phyloP scores from a whole-genome alignment of 2,113 vertebrate species.

The Sprattus sprattus region DNA sequence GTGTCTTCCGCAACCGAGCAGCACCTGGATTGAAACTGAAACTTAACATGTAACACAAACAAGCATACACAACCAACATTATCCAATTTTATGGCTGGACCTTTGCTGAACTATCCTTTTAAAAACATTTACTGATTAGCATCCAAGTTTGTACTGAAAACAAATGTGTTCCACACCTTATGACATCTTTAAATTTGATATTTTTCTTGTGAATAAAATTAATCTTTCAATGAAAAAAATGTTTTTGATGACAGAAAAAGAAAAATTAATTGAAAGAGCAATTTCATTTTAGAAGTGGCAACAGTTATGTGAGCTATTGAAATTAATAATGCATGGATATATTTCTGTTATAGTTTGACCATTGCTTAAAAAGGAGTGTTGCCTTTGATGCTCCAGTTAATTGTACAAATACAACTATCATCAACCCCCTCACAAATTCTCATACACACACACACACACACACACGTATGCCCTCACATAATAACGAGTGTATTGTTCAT shows the following conservation, averaged over 20 bases:
- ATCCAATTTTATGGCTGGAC: neutral
- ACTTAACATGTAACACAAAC: conserved; percentile 62
- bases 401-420: neutral
- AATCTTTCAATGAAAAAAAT: no score
- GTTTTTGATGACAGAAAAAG: no score
- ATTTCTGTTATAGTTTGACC: neutral
- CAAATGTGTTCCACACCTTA: no score
- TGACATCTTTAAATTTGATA: no score
- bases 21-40: conserved; percentile 76
- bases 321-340: neutral
- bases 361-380: neutral
- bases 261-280: no score
- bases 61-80: neutral
- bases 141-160: no score
- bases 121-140: no score
- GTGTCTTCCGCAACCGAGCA: conserved; percentile 74
- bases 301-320: neutral
- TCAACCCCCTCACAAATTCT: neutral
- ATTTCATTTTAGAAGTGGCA: no score
- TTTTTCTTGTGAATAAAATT: no score
- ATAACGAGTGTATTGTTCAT: conserved; percentile 9
- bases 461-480: conserved; percentile 23
- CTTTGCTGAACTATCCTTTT: neutral
- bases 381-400: neutral
- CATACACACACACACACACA: conserved; percentile 22